Conservation (phyloP, 1,140 invertebrate species). For the Ips nitidus region DNA sequence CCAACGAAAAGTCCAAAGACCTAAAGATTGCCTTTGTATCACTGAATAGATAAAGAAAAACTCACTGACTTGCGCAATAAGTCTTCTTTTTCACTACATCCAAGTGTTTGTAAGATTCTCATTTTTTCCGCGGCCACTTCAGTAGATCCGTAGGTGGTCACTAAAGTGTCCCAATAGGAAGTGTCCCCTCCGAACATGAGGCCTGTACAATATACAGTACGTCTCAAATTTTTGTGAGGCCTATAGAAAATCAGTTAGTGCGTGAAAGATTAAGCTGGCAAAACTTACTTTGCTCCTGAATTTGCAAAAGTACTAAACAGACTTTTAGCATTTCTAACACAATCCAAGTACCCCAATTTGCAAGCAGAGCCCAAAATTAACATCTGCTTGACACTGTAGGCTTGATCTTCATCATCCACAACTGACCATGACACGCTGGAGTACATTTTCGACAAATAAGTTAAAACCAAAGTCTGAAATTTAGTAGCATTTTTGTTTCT, state of each 20-base stretch:
- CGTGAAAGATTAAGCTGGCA: neutral
- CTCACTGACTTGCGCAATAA: too few species aligned
- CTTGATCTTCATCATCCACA: slow-evolving; percentile 35
- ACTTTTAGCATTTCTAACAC: slow-evolving; percentile 48
- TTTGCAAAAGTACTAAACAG: slow-evolving; percentile 41
- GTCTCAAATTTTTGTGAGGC: slow-evolving; percentile 58
- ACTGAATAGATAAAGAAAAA: too few species aligned
- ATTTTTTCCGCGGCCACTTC: slow-evolving; percentile 58
- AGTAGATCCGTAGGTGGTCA: slow-evolving; percentile 53
- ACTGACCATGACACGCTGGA: slow-evolving; percentile 36
- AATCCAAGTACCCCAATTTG: slow-evolving; percentile 53
- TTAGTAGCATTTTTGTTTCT: neutral
- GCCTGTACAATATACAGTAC: slow-evolving; percentile 60
- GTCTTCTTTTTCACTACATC: slow-evolving; percentile 57
- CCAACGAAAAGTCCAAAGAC: too few species aligned
- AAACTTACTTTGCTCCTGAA: slow-evolving; percentile 19
- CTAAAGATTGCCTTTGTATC: too few species aligned
- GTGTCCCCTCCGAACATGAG: slow-evolving; percentile 49
- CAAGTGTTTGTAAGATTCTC: slow-evolving; percentile 58
- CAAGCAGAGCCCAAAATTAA: slow-evolving; percentile 57
- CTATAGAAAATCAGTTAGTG: slow-evolving; percentile 38
- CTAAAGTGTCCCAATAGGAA: slow-evolving; percentile 56
- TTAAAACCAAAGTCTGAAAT: slow-evolving; percentile 1
- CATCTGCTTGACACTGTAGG: slow-evolving; percentile 49
- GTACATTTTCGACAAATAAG: slow-evolving; percentile 6